These are phyloP conservation scores for Chaenocephalus aceratus DNA, from an alignment of 2,113 vertebrate species.

Conservation along the genomic window DNA sequence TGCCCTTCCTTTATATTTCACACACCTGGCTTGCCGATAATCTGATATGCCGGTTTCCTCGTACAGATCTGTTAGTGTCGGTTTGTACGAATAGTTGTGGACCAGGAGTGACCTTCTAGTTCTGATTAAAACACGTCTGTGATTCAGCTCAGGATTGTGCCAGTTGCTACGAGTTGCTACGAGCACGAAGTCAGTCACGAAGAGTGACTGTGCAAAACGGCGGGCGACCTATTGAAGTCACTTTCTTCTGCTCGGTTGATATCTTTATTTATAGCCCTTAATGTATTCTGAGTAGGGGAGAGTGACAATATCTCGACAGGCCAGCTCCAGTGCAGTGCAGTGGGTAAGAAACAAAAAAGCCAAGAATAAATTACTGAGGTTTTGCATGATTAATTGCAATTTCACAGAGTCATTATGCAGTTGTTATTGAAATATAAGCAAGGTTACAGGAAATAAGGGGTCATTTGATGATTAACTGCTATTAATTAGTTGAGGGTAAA, in stretches of 20 bases:
- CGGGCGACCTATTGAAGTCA: neutral
- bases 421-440: neutral
- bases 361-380: neutral
- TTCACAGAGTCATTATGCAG: neutral
- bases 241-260: constrained; percentile 11
- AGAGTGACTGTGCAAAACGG: neutral
- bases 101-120: neutral
- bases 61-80: neutral
- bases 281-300: constrained; percentile 6
- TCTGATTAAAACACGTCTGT: neutral
- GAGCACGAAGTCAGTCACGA: neutral
- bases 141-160: neutral
- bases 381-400: neutral
- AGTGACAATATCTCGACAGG: neutral
- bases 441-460: neutral
- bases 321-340: constrained; percentile 1
- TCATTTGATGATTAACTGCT: neutral
- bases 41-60: neutral
- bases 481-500: neutral
- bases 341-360: neutral
- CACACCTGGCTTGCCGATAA: constrained; percentile 23
- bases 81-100: neutral
- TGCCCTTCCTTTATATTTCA: constrained; percentile 14
- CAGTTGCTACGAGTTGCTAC: neutral
- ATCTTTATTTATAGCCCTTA: constrained; percentile 17